These are phyloP conservation scores for Hiodon alosoides DNA, from an alignment of 2,113 vertebrate species.

Conservation along the genomic window DNA sequence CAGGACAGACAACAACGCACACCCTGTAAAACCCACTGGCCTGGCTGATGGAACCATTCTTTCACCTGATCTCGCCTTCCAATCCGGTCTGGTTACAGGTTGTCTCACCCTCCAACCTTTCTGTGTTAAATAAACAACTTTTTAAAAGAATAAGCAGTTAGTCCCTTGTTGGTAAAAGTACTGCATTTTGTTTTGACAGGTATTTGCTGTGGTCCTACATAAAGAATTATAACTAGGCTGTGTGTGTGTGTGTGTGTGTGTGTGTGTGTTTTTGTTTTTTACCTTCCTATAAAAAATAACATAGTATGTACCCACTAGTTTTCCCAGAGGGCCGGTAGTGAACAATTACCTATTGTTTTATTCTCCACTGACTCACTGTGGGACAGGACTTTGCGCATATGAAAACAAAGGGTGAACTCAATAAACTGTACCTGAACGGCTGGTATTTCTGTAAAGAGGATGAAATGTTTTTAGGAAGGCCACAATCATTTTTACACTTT, in stretches of 20 bases:
- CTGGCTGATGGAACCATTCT: neutral
- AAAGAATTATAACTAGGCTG: slow-evolving; percentile 34
- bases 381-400: slow-evolving; percentile 22
- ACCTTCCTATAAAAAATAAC: slow-evolving; percentile 40
- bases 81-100: slow-evolving; percentile 30
- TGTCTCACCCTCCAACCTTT: slow-evolving; percentile 36
- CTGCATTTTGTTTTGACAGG: slow-evolving; percentile 42
- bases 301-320: slow-evolving; percentile 46
- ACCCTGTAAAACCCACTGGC: neutral
- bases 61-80: slow-evolving; percentile 4
- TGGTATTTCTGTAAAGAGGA: neutral
- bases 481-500: neutral
- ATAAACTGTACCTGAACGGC: neutral
- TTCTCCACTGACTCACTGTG: slow-evolving; percentile 36
- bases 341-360: slow-evolving; percentile 58
- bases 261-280: slow-evolving; percentile 32
- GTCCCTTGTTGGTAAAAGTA: slow-evolving; percentile 49
- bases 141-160: slow-evolving; percentile 36
- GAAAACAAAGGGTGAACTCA: slow-evolving; percentile 1
- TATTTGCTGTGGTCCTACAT: slow-evolving; percentile 40
- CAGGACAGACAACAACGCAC: slow-evolving; percentile 29
- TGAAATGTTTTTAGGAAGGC: neutral
- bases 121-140: slow-evolving; percentile 53
- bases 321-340: slow-evolving; percentile 40
- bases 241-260: neutral